Conservation (phyloP, 2,797 vertebrate species). For the Psittacula echo region DNA sequence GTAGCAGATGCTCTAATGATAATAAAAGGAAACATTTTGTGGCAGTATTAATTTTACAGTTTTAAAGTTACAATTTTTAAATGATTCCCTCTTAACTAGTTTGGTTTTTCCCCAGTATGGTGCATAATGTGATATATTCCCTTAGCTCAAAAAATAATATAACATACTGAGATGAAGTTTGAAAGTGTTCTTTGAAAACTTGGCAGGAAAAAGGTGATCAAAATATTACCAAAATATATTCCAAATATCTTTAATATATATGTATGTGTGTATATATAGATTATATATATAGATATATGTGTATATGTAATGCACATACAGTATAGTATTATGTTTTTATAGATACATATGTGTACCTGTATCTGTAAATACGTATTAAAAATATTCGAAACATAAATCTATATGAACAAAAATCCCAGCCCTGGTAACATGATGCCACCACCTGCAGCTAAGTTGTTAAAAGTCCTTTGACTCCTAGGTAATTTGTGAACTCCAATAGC, state of each 20-base stretch:
- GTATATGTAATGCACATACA: not conserved
- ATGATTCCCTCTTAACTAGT: slow-evolving; percentile 11
- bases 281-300: not conserved
- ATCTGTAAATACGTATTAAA: not conserved
- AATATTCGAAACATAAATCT: not conserved
- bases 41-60: slow-evolving; percentile 54
- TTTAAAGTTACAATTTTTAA: slow-evolving; percentile 56
- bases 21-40: slow-evolving; percentile 58
- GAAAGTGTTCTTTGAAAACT: slow-evolving; percentile 35
- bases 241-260: not conserved
- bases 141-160: slow-evolving; percentile 5
- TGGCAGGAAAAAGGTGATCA: slow-evolving; percentile 39
- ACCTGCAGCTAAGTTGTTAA: slow-evolving; percentile 69
- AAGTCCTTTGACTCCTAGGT: slow-evolving; percentile 74
- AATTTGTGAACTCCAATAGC: slow-evolving; percentile 73
- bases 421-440: slow-evolving; percentile 34
- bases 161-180: not conserved
- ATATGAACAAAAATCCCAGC: not conserved
- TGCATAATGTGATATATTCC: slow-evolving; percentile 20
- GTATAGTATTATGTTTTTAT: not conserved
- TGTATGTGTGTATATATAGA: not conserved
- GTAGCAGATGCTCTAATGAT: slow-evolving; percentile 64
- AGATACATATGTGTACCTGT: not conserved
- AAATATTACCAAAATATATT: slow-evolving; percentile 31
- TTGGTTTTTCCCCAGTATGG: not conserved